Percentiles rank a stretch among this genome's conserved stretches.
These are phyloP conservation scores for Ciconia boyciana DNA, from an alignment of 2,113 vertebrate species.

Conservation along the genomic window DNA sequence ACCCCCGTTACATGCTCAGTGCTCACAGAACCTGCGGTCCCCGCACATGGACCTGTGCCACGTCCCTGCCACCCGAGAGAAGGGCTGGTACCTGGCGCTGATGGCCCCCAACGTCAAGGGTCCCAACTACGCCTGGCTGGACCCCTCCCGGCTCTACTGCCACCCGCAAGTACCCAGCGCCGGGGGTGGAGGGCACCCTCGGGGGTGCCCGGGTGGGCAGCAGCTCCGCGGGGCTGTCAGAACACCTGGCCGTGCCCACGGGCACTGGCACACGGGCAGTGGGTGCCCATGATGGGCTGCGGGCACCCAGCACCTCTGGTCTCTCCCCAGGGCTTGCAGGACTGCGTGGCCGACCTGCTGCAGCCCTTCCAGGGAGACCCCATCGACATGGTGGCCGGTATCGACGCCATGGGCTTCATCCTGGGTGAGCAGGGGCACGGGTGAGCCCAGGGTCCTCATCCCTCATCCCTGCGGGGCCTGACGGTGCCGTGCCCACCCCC, in stretches of 20 bases:
- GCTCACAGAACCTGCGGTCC: rapidly evolving
- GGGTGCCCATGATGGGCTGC: not conserved
- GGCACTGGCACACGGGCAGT: rapidly evolving
- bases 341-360: constrained; percentile 82
- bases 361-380: constrained; percentile 76
- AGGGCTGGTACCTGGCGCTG: constrained; percentile 84
- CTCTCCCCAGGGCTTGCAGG: constrained; percentile 75
- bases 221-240: rapidly evolving
- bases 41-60: constrained; percentile 67
- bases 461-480: not conserved
- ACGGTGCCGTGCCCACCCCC: constrained; percentile 61
- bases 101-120: constrained; percentile 88
- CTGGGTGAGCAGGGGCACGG: constrained; percentile 64
- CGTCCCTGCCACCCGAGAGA: constrained; percentile 38
- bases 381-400: constrained; percentile 84
- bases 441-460: rapidly evolving
- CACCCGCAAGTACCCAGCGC: constrained; percentile 75
- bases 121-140: constrained; percentile 83
- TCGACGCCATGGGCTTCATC: constrained; percentile 91
- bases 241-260: rapidly evolving
- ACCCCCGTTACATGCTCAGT: rapidly evolving
- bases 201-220: not conserved
- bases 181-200: rapidly evolving
- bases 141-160: constrained; percentile 89
- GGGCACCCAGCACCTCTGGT: not conserved